Base-by-base conservation (phyloP, 2,113 vertebrate genomes). In the Geococcyx californianus region DNA sequence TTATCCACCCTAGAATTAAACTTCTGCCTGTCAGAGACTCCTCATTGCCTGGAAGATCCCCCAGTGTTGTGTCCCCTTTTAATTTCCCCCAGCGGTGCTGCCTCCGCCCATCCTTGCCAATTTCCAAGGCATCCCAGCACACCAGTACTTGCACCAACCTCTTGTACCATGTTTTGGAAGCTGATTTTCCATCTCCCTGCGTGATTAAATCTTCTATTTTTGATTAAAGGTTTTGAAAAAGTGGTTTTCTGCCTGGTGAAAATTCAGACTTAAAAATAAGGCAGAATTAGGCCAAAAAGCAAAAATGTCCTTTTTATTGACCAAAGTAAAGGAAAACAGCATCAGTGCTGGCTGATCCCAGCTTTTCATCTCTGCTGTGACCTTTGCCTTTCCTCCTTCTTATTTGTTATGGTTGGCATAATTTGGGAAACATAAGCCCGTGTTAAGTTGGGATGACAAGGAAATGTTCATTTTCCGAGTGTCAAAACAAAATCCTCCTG, bases 161-260 rank as follows among this genome's bases (percentile, higher is more conserved):
- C 64, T 66, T 34, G 44, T 67, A 16, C 59, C 1, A 0, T 16
- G 52, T 29, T 72, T 94, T 72, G 89, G 82, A 93, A 67, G 81
- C 23, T 52, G 60, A 58, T 80, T 70, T 67, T 86, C 72, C 64
- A 24, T 18, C 60, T 89, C 91, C 44, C 68, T 78, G 91, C 52
- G 4, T 47, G 73, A 84, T 52, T 76, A 84, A 6, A 64, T 84
- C 68, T 78, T 89, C 89, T 89, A 81, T 77, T 97, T 77, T 64
- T 86, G 52, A 75, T 93, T 81, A 84, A 80, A 92, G 77, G 68
- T 81, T 76, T 45, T 51, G 17, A 77, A 88, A 72, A 73, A 96
- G 69, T 17, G 75, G 75, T 74, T 93, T 94, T 68, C 72, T 69
- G 29, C 44, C 68, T 33, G 38, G 52, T 56, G 28, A 78, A 87